Base-by-base conservation (phyloP, 2,888 invertebrate genomes). In the Hermaeophaga mercurialis region DNA sequence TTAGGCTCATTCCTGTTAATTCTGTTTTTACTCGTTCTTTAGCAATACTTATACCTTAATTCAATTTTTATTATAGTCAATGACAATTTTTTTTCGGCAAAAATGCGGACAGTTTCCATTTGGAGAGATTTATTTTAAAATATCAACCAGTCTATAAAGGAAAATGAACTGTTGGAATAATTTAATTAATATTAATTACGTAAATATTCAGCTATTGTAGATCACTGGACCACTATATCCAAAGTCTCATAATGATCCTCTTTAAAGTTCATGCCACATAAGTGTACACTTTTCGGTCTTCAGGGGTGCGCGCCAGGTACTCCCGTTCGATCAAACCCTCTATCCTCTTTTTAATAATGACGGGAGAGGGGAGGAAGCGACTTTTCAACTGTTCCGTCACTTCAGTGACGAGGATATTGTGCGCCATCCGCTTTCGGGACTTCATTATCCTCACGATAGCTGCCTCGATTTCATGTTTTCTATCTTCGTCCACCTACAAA, bases 371-470 rank as follows among this genome's bases (percentile, higher is more conserved):
- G 80, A 96, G 85, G 86, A 99, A 99, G 75, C 99, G 88, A 70
- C 91, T 91, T 80, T 93, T 94, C 69, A 99, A 82, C 81, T 98
- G 97, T 78, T 97, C 94, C 58, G 97, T 97, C 66, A 98, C 97
- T 84, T 98, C 97, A 33, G 96, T 89, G 62, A 98, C 94, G 65
- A 99, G 85, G 69, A 94, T 86, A 77, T 96, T 96, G 81, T 94
- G 94, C 78, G 91, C 85, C 88, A 98, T 90, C 72, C 90, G 88
- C 84, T 97, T 96, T 66, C 98, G 84, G 44, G 96, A 93, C 80
- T 99, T 99, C 99, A 99, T 99, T 75, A 99, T 97, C 75, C 96
- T 86, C 63, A 99, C 98, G 75, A 99, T 96, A 62, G 98, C 98
- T 45, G 98, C 98, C 81, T 99, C 99, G 68, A 99, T 98, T 82